phyloP scores from a whole-genome alignment of 2,888 invertebrate species.

The Odontocolon sp. region DNA sequence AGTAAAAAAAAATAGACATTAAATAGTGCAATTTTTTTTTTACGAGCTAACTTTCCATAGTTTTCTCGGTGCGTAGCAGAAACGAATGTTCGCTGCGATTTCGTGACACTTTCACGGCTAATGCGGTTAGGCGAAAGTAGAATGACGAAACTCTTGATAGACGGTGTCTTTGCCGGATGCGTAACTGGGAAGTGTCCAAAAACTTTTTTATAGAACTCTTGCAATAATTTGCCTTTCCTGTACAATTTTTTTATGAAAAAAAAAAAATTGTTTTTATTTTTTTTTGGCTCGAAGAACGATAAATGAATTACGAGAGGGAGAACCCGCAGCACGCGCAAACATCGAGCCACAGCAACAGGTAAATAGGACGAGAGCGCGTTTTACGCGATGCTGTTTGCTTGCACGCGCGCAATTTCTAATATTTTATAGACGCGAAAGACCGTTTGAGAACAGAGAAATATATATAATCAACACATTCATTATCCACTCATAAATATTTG shows the following conservation, averaged over 20 bases:
- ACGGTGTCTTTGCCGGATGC: slow-evolving; percentile 54
- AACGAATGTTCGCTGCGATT: slow-evolving; percentile 64
- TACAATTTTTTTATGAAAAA: too few relatives aligned
- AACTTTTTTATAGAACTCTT: slow-evolving; percentile 5
- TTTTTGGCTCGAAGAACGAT: slow-evolving; percentile 11
- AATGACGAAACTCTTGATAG: slow-evolving; percentile 70
- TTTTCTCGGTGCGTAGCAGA: slow-evolving; percentile 25
- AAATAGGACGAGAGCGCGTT: slow-evolving; percentile 41
- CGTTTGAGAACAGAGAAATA: slow-evolving; percentile 1
- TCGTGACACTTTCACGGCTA: slow-evolving; percentile 77
- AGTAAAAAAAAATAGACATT: background rate
- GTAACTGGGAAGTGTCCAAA: slow-evolving; percentile 26
- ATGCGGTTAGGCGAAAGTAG: slow-evolving; percentile 76
- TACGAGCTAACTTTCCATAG: background rate
- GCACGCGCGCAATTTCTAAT: slow-evolving; percentile 34
- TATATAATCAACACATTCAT: slow-evolving; percentile 9
- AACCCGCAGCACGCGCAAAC: slow-evolving; percentile 25
- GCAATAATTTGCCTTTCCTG: too few relatives aligned
- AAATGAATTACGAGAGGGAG: slow-evolving; percentile 35
- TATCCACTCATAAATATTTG: slow-evolving; percentile 35
- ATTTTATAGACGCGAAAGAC: slow-evolving; percentile 26
- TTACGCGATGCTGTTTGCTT: slow-evolving; percentile 16
- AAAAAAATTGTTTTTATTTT: background rate
- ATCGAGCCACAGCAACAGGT: background rate
- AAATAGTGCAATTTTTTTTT: background rate